These are phyloP conservation scores for Crocodylus rhombifer DNA, from an alignment of 2,797 vertebrate species.

Conservation along the genomic window DNA sequence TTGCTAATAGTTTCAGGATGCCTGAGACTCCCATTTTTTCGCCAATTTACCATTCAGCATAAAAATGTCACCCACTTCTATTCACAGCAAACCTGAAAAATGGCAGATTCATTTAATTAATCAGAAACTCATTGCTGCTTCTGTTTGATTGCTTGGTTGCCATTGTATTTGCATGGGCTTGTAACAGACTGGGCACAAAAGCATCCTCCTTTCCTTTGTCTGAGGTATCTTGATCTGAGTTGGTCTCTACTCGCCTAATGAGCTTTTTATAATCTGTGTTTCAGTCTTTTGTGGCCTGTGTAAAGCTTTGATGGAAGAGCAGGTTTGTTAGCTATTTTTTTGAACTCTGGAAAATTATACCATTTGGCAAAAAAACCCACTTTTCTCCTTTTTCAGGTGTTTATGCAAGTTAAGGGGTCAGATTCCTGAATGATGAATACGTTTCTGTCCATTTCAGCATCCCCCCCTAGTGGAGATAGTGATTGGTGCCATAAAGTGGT, in stretches of 20 bases:
- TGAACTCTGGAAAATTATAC: rapidly evolving
- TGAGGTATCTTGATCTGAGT: neutral
- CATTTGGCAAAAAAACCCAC: neutral
- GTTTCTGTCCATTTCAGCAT: neutral
- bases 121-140: neutral
- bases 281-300: neutral
- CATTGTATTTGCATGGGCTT: neutral
- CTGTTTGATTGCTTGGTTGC: neutral
- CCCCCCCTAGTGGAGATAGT: no score
- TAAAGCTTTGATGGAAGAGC: neutral
- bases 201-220: neutral
- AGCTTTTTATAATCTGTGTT: neutral
- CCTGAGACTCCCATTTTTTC: no score
- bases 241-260: neutral
- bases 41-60: no score
- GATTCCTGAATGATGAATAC: neutral
- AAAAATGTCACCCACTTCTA: no score
- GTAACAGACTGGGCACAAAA: neutral
- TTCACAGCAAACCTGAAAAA: neutral
- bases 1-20: no score
- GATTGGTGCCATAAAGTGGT: no score
- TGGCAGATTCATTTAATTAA: neutral
- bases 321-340: neutral
- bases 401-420: neutral
- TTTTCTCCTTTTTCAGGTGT: rapidly evolving